These are phyloP conservation scores for Hipparchia semele DNA, from an alignment of 2,888 invertebrate genomes.

Conservation along the genomic window DNA sequence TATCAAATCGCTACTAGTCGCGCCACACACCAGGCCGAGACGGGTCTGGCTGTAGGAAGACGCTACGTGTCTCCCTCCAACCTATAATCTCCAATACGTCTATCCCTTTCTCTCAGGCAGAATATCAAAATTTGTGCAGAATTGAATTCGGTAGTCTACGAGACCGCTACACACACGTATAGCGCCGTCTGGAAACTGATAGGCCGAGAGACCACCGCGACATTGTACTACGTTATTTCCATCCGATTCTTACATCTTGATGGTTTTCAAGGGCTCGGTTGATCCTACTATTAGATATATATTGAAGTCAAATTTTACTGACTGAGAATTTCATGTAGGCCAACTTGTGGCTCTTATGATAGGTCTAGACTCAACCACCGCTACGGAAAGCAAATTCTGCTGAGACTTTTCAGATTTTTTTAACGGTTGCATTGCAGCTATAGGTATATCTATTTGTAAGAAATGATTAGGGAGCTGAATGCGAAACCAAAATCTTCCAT, in stretches of 20 bases:
- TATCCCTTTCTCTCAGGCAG: slow-evolving; percentile 42
- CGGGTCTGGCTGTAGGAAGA: slow-evolving; percentile 47
- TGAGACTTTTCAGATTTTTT: too few relatives aligned
- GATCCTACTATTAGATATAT: too few relatives aligned
- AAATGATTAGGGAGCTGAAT: too few relatives aligned
- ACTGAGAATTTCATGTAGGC: too few relatives aligned
- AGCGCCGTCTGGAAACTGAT: slow-evolving; percentile 23
- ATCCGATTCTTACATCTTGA: not conserved
- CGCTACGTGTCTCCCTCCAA: slow-evolving; percentile 38
- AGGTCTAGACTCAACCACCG: too few relatives aligned
- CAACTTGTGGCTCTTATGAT: too few relatives aligned
- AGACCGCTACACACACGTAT: slow-evolving; percentile 15
- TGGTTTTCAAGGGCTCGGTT: too few relatives aligned
- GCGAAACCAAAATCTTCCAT: too few relatives aligned
- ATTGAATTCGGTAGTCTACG: slow-evolving; percentile 45
- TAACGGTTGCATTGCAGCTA: too few relatives aligned
- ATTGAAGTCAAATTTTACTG: too few relatives aligned
- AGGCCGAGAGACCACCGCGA: not conserved
- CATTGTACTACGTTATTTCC: not conserved
- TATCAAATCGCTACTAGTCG: slow-evolving; percentile 34
- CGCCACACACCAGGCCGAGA: slow-evolving; percentile 42
- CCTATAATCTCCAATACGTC: slow-evolving; percentile 22
- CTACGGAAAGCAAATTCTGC: too few relatives aligned
- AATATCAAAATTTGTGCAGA: slow-evolving; percentile 48
- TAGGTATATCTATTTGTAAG: too few relatives aligned